Percentiles rank a stretch among this genome's conserved stretches.
Evolutionary conservation across 30 jellyfish, hydroid and myxozoan genomes (phyloP).

Genomic region (Mastigias papua): DNA sequence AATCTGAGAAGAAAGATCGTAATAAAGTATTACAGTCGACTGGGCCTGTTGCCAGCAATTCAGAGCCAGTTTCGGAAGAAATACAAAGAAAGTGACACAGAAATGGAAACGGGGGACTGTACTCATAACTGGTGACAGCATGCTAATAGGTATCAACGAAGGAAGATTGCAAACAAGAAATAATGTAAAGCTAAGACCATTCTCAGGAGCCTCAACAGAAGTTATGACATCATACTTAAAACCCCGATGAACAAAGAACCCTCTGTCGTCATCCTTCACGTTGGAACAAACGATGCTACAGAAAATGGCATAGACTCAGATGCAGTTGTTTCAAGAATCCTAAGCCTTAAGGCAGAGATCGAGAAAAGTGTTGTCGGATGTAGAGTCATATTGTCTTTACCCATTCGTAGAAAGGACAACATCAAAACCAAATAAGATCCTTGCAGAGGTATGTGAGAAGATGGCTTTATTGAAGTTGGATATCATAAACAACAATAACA

Average conservation of each 20-base stretch:
- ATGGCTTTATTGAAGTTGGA: background rate
- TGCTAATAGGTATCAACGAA: conserved; percentile 16
- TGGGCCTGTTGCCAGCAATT: background rate
- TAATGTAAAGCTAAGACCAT: background rate
- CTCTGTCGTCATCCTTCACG: background rate
- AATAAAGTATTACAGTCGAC: background rate
- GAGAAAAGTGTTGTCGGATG: conserved; percentile 9
- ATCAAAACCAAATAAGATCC: conserved; percentile 22
- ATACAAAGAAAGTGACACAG: background rate
- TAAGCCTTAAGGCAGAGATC: conserved; percentile 10
- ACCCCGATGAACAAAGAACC: background rate
- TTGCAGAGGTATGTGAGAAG: conserved; percentile 1
- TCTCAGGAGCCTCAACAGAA: conserved; percentile 20
- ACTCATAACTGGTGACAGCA: conserved; percentile 10
- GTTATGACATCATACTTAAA: conserved; percentile 9
- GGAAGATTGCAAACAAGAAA: conserved; percentile 13
- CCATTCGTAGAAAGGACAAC: conserved; percentile 25
- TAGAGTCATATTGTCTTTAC: background rate
- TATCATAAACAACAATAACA: background rate
- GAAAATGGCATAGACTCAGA: conserved; percentile 16
- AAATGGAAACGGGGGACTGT: conserved; percentile 1
- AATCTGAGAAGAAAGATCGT: background rate
- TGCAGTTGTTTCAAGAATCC: background rate
- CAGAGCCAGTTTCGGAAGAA: background rate
- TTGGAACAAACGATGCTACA: conserved; percentile 18